Conservation (phyloP, 2,113 vertebrate genomes). For the Tychaedon coryphoeus region DNA sequence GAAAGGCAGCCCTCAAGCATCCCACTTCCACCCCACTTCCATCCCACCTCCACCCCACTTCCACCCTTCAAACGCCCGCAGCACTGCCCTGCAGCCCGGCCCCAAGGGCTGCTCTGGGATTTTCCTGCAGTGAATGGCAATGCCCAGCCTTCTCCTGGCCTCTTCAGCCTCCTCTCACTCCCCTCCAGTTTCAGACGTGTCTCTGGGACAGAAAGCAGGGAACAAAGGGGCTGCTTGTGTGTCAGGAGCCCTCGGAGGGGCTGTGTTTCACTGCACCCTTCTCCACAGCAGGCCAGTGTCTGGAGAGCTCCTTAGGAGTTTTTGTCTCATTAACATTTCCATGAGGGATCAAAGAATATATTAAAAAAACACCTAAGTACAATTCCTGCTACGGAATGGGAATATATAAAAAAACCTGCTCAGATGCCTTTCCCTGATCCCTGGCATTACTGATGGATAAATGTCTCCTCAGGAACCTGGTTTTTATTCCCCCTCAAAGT, state of each 20-base stretch:
- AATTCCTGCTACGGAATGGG: background rate
- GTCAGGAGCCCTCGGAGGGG: conserved; percentile 79
- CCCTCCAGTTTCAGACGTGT: conserved; percentile 73
- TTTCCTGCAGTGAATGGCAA: conserved; percentile 48
- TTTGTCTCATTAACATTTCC: conserved; percentile 89
- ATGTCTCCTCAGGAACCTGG: conserved; percentile 54
- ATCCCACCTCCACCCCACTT: conserved; percentile 56
- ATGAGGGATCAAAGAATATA: conserved; percentile 79
- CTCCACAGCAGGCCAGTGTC: conserved; percentile 56
- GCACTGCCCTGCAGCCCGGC: background rate
- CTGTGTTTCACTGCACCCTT: conserved; percentile 74
- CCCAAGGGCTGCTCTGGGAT: conserved; percentile 18
- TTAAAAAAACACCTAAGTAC: conserved; percentile 44
- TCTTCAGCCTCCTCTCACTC: conserved; percentile 72
- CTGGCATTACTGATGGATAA: conserved; percentile 50
- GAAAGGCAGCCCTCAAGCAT: conserved; percentile 68
- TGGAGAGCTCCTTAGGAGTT: conserved; percentile 77
- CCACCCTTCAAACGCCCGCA: conserved; percentile 15
- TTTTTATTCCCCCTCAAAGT: conserved; percentile 1
- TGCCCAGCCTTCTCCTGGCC: conserved; percentile 54
- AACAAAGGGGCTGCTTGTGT: conserved; percentile 89
- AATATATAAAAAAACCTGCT: background rate
- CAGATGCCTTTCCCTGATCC: background rate
- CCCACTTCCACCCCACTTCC: conserved; percentile 48
- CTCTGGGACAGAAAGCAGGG: conserved; percentile 80